phyloP scores from a whole-genome alignment of 2,888 invertebrate species.

The Drosophila mercatorum region DNA sequence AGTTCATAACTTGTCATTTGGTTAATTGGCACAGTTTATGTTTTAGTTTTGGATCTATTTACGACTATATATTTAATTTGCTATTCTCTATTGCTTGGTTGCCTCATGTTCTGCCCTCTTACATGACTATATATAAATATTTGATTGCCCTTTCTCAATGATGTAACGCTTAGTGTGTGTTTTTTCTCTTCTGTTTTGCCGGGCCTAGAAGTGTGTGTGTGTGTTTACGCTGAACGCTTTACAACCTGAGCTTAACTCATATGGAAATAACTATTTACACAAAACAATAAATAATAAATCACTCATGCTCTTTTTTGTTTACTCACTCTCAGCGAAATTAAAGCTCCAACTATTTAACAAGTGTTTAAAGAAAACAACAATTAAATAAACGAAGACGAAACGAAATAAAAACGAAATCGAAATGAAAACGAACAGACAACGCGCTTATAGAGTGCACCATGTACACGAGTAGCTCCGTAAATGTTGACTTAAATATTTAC shows the following conservation, averaged over 20 bases:
- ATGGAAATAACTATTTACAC: conserved; percentile 55
- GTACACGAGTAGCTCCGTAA: conserved; percentile 26
- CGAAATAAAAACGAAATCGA: conserved; percentile 9
- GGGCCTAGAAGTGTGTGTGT: conserved; percentile 44
- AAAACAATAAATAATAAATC: conserved; percentile 45
- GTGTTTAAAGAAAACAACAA: not conserved
- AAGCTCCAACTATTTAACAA: conserved; percentile 21
- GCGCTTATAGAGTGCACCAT: conserved; percentile 39
- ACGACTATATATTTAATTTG: conserved; percentile 12
- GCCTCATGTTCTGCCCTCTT: conserved; percentile 13
- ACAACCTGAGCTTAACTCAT: conserved; percentile 68
- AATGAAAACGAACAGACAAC: conserved; percentile 39
- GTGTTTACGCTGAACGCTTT: conserved; percentile 50
- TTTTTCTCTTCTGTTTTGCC: not conserved
- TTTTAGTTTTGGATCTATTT: conserved; percentile 8
- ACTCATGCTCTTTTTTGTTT: conserved; percentile 14
- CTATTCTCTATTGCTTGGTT: conserved; percentile 30
- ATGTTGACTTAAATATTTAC: conserved; percentile 47
- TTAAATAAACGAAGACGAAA: conserved; percentile 15
- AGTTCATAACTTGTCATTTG: conserved; percentile 44
- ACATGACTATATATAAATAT: conserved; percentile 21
- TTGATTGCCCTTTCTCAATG: conserved; percentile 64
- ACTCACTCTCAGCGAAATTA: conserved; percentile 20
- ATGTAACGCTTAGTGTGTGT: conserved; percentile 16
- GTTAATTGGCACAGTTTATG: conserved; percentile 71